Base-by-base conservation (phyloP, 2,797 vertebrate genomes). In the Eospalax fontanierii region DNA sequence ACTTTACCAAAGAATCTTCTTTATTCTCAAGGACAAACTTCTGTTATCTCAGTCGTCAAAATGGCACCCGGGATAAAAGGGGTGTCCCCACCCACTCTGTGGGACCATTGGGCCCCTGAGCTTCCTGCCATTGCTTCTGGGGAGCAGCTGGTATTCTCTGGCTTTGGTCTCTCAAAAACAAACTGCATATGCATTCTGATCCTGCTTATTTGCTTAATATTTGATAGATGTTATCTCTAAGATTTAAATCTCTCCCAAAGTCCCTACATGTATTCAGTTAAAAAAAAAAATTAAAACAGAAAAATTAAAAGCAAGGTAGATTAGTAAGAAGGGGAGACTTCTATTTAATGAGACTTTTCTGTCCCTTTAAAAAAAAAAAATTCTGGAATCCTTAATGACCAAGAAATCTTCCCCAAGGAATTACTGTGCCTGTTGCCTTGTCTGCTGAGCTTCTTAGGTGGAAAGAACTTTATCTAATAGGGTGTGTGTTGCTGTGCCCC, bases 271-370 rank as follows among this genome's bases (percentile, higher is more conserved):
- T 75, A 68, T 89, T 38, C 6, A 22, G 83, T 82, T 94, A 89
- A n/a, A n/a, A n/a, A n/a, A n/a, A n/a, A n/a, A n/a, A n/a, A 68
- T 80, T 91, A 70, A n/a, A n/a, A 80, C 59, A 86, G 68, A 6
- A 65, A 94, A 38, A 75, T 83, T 88, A 35, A 68, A 95, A 91
- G 16, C 61, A 83, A 87, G 26, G 8, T 43, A 93, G 43, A 65
- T 91, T 88, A 75, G 35, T 75, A 75, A 89, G 46, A 89, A 87
- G 63, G n/a, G 14, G 43, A 85, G 54, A 86, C 83, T 94, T 92
- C 54, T 63, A 63, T 76, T 94, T 71, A 91, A 46, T 80, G 33
- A 85, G 30, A 75, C 28, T 95, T 79, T 92, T 71, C 35, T 91
- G n/a, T 74, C 83, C 50, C 14, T 54, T 54, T 46, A 46, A 46